These are phyloP conservation scores for Tryphoninae sp. DNA, from an alignment of 2,888 invertebrate species.

Conservation along the genomic window DNA sequence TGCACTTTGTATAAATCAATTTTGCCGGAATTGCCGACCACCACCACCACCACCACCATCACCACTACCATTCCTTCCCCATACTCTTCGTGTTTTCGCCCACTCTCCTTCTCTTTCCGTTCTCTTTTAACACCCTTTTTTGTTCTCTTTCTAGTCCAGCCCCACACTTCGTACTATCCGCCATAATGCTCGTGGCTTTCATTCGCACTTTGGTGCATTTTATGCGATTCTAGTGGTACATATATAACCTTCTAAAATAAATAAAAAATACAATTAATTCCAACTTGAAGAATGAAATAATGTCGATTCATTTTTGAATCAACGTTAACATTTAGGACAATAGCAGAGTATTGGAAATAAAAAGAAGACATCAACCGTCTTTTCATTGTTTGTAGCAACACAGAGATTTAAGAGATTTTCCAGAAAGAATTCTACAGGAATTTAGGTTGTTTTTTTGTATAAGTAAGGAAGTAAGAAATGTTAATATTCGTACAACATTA, in stretches of 20 bases:
- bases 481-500: neutral
- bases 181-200: constrained; percentile 5
- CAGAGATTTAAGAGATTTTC: too few species aligned
- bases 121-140: neutral
- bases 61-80: constrained; percentile 22
- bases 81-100: constrained; percentile 23
- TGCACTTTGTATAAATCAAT: constrained; percentile 70
- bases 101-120: neutral
- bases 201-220: constrained; percentile 37
- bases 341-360: too few species aligned
- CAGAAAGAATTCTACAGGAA: too few species aligned
- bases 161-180: neutral
- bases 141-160: neutral
- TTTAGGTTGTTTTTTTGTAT: too few species aligned
- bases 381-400: too few species aligned
- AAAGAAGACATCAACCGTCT: too few species aligned
- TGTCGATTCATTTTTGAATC: too few species aligned
- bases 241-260: neutral
- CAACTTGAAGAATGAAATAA: neutral
- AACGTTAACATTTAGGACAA: too few species aligned
- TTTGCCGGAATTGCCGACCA: constrained; percentile 62
- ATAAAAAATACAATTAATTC: constrained; percentile 7
- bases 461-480: too few species aligned
- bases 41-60: constrained; percentile 29
- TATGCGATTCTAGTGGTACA: constrained; percentile 13